Conservation (phyloP, 1,140 invertebrate genomes). For the Acromyrmex echinatior region DNA sequence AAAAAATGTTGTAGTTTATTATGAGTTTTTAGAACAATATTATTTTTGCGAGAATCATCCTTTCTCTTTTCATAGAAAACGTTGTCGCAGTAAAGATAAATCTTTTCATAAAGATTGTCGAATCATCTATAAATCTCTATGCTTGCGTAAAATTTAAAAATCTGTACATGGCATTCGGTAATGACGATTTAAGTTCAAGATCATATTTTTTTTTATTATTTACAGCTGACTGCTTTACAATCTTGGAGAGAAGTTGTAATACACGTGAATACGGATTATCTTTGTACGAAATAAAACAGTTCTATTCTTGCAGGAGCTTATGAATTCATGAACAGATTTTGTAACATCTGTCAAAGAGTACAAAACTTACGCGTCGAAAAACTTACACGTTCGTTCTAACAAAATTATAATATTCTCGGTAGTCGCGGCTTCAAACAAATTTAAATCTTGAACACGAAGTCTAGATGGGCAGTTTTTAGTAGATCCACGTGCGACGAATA, state of each 20-base stretch:
- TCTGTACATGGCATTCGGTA: background rate
- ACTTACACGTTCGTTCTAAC: constrained; percentile 51
- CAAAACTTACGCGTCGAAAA: background rate
- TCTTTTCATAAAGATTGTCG: background rate
- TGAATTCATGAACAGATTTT: constrained; percentile 38
- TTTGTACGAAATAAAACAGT: constrained; percentile 4
- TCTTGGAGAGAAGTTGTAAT: background rate
- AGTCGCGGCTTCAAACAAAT: constrained; percentile 60
- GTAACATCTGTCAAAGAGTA: background rate
- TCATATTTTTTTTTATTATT: background rate
- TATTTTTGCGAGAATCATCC: background rate
- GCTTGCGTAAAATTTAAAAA: background rate
- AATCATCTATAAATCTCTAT: background rate
- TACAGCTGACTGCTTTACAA: background rate
- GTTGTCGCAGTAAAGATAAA: background rate
- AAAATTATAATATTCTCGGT: constrained; percentile 74
- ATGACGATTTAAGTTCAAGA: constrained; percentile 12
- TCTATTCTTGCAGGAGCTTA: background rate
- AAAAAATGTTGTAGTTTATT: background rate
- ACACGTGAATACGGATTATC: constrained; percentile 3
- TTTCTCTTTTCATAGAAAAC: background rate
- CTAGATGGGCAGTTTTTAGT: constrained; percentile 10
- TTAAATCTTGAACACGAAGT: constrained; percentile 64
- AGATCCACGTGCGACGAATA: constrained; percentile 53
- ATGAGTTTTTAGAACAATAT: background rate